Conservation (phyloP, 1,140 invertebrate species). For the Panulirus ornatus region DNA sequence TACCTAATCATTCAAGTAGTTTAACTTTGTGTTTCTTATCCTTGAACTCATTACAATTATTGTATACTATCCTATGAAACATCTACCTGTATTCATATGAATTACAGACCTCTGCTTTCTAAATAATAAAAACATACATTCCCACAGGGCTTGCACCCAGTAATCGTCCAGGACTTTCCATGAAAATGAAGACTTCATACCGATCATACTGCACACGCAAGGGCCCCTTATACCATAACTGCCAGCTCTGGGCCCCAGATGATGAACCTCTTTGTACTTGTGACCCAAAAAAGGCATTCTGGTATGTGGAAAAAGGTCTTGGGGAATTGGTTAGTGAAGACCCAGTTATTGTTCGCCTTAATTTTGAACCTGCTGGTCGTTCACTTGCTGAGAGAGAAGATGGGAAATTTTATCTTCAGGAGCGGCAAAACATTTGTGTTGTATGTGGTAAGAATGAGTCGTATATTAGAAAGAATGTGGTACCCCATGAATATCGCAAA, state of each 20-base stretch:
- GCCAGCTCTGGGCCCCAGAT: slow-evolving; percentile 88
- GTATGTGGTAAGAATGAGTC: slow-evolving; percentile 87
- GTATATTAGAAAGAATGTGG: slow-evolving; percentile 89
- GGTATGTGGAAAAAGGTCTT: slow-evolving; percentile 85
- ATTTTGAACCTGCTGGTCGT: slow-evolving; percentile 88
- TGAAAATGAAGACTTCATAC: background rate
- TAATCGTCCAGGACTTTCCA: background rate
- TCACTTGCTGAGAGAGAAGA: slow-evolving; percentile 85
- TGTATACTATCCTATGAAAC: too few species aligned
- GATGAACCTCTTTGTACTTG: slow-evolving; percentile 88
- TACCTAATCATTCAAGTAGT: too few species aligned
- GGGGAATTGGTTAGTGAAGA: slow-evolving; percentile 83
- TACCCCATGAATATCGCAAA: slow-evolving; percentile 91
- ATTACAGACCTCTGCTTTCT: too few species aligned
- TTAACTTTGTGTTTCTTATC: too few species aligned
- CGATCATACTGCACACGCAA: slow-evolving; percentile 80
- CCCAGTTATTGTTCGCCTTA: slow-evolving; percentile 86
- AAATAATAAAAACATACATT: background rate
- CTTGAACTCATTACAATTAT: too few species aligned
- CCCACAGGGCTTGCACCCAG: background rate
- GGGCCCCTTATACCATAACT: slow-evolving; percentile 89
- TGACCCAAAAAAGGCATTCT: slow-evolving; percentile 88
- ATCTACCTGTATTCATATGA: too few species aligned
- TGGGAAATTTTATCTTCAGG: slow-evolving; percentile 75
- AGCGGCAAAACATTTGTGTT: slow-evolving; percentile 90